Percentiles rank a stretch among this genome's conserved stretches.
Conservation (phyloP, 2,888 invertebrate species). For the Xestia ashworthii region DNA sequence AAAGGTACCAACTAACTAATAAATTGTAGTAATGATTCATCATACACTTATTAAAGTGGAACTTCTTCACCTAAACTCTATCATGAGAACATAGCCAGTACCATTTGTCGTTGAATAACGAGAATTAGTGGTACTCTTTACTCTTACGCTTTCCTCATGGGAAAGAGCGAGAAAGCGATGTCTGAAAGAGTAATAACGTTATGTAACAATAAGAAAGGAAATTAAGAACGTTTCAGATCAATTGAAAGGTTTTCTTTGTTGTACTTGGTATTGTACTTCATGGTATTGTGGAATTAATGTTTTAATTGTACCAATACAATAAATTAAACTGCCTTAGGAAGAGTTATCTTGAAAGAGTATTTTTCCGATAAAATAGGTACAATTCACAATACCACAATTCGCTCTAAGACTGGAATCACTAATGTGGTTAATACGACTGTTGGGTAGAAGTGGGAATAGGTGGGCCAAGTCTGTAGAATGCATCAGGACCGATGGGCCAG, state of each 20-base stretch:
- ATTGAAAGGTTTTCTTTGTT: slow-evolving; percentile 23
- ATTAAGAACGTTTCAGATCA: slow-evolving; percentile 6
- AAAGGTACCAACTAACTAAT: not conserved
- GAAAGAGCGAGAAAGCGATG: slow-evolving; percentile 24
- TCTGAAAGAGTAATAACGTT: slow-evolving; percentile 17
- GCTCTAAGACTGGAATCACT: no score
- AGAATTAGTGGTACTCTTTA: slow-evolving; percentile 20
- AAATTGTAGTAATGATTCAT: not conserved
- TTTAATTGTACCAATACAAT: not conserved
- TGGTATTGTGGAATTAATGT: not conserved
- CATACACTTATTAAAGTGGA: not conserved
- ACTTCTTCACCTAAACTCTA: not conserved
- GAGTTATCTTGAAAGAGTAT: not conserved
- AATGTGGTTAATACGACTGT: no score
- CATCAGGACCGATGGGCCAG: no score
- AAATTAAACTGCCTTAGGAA: not conserved
- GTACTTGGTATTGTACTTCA: not conserved
- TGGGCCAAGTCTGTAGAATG: no score
- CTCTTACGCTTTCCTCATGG: not conserved
- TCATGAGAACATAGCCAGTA: not conserved
- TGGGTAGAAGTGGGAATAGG: no score
- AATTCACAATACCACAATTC: no score
- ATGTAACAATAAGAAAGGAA: slow-evolving; percentile 4
- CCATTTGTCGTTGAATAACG: slow-evolving; percentile 25
- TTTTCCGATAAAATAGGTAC: not conserved